Percentiles rank a stretch among this genome's conserved stretches.
phyloP scores from a whole-genome alignment of 64 coral and sea anemone species.

The Actinia equina region DNA sequence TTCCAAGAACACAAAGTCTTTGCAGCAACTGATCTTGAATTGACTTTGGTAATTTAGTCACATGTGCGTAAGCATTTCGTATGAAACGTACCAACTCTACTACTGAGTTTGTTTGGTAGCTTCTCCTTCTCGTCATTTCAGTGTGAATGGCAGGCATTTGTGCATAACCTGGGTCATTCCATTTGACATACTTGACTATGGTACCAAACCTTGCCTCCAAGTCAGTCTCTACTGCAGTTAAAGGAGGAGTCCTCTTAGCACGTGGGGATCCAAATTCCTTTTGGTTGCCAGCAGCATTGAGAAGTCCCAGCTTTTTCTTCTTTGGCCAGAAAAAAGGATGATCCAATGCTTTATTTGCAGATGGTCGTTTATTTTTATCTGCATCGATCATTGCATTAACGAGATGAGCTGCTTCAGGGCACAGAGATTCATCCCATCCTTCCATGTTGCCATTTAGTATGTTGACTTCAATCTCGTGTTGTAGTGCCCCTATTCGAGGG shows the following conservation, averaged over 20 bases:
- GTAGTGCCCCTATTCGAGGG: not conserved
- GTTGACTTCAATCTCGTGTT: not conserved
- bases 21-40: no score
- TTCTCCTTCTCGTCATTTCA: not conserved
- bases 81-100: no score
- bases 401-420: not conserved
- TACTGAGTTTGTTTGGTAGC: no score
- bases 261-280: constrained; percentile 27
- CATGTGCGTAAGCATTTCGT: no score
- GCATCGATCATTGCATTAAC: not conserved
- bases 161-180: not conserved
- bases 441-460: constrained; percentile 1
- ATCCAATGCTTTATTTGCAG: not conserved
- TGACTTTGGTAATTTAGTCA: no score
- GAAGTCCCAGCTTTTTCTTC: constrained; percentile 9
- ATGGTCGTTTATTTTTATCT: not conserved
- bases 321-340: constrained; percentile 28
- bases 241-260: not conserved
- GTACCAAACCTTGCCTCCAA: not conserved
- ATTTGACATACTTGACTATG: not conserved
- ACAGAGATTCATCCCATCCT: not conserved
- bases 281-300: constrained; percentile 16
- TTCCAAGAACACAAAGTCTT: no score
- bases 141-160: not conserved
- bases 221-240: not conserved